Evolutionary conservation across 92 coral and sea anemone genomes (phyloP).

Genomic region (Zoanthus solanderi): DNA sequence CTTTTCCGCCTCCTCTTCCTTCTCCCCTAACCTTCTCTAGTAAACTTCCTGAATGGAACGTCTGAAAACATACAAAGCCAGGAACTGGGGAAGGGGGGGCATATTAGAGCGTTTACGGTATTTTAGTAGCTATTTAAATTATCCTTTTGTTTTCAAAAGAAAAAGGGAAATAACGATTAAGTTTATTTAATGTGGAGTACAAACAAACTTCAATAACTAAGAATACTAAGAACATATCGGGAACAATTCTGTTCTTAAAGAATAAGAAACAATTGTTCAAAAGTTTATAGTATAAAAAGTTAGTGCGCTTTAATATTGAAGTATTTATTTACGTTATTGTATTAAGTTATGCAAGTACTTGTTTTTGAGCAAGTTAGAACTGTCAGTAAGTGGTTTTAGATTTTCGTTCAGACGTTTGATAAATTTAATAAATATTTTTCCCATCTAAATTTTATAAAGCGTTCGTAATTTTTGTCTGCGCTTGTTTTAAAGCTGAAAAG

Average conservation of each 20-base stretch:
- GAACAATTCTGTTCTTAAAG: background rate
- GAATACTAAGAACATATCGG: background rate
- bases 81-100: background rate
- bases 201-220: background rate
- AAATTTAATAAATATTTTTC: background rate
- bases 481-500: background rate
- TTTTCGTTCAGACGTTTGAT: background rate
- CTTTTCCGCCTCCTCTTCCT: too few species aligned
- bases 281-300: background rate
- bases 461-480: background rate
- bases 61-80: too few species aligned
- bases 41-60: too few species aligned
- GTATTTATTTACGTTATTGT: conserved; percentile 34
- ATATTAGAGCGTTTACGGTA: too few species aligned
- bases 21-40: too few species aligned
- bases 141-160: background rate
- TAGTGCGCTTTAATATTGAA: conserved; percentile 16
- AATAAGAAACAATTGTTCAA: background rate
- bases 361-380: background rate
- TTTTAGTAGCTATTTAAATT: too few species aligned
- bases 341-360: background rate
- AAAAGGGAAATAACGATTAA: background rate
- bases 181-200: background rate
- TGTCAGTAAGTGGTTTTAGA: background rate
- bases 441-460: background rate